Evolutionary conservation across 1,140 invertebrate species (phyloP).

Genomic region (Drosophila triauraria): DNA sequence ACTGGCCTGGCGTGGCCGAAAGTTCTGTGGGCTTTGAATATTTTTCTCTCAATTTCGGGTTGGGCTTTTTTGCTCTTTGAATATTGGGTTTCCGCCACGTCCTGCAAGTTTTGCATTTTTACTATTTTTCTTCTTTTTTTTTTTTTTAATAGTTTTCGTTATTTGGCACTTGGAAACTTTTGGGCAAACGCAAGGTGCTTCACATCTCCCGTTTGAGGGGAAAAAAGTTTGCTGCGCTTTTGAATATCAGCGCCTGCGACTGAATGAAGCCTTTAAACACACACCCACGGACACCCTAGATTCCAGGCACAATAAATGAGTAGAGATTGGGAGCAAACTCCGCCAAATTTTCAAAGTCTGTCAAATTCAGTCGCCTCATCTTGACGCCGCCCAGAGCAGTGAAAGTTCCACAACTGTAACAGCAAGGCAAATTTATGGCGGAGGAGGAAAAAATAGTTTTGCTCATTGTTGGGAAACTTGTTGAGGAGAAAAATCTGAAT

Average conservation of each 20-base stretch:
- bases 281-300: background rate
- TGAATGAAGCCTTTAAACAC: constrained; percentile 33
- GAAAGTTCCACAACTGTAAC: constrained; percentile 36
- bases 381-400: background rate
- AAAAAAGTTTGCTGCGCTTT: constrained; percentile 44
- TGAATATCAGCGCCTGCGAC: constrained; percentile 43
- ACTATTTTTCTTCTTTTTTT: background rate
- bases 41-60: constrained; percentile 24
- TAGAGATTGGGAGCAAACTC: constrained; percentile 3
- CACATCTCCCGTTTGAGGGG: constrained; percentile 23
- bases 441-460: constrained; percentile 21
- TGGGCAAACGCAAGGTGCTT: constrained; percentile 40
- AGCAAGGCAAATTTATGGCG: constrained; percentile 43
- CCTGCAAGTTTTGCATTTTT: constrained; percentile 7
- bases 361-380: constrained; percentile 33
- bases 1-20: constrained; percentile 3
- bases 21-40: constrained; percentile 19
- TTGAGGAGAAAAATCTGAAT: constrained; percentile 32
- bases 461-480: constrained; percentile 31
- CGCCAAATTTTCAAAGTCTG: constrained; percentile 46
- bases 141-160: constrained; percentile 22
- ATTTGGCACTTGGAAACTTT: constrained; percentile 38
- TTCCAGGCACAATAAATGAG: constrained; percentile 11
- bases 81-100: constrained; percentile 30
- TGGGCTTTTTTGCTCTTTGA: background rate